Evolutionary conservation across 2,113 vertebrate species (phyloP), one percentile per base, ranked within the genome.

Genomic region (Zingel zingel): DNA sequence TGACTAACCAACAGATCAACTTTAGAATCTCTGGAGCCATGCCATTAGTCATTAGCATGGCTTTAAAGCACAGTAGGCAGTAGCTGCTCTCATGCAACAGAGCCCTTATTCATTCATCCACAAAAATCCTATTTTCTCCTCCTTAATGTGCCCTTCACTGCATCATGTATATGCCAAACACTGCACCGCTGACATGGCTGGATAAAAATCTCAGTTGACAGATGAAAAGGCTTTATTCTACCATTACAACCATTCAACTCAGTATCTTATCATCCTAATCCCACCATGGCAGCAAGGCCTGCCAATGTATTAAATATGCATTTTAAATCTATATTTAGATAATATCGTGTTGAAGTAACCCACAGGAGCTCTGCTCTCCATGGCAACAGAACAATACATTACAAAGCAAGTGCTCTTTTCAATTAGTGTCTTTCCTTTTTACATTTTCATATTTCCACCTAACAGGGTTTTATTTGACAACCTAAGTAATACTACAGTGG

Each of bases 401-500:
- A 74, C 19, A 57, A 73, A 77, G 65, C 3, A 2, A 62, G 51
- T 56, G 43, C 23, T 74, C 12, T 61, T 74, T 78, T 75, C 33
- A 67, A 33, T 83, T 63, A 62, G 43, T 64, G 54, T 68, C 82
- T 79, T 54, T 54, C 54, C 18, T 62, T 81, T 79, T 63, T 27
- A 0, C 30, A 64, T 89, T 82, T 89, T 77, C 79, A 90, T 82
- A 77, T 83, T 82, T 64, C 27, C 51, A 57, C 58, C 56, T 57
- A 23, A 82, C 39, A 57, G 67, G 21, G 54, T 43, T 78, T 68
- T 57, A 12, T 33, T 66, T 47, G 76, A 83, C 83, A 64, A 39
- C 68, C 77, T 84, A n/a, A 87, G 91, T 92, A 91, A 79, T 83
- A 92, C 91, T 74, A 84, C 69, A 83, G 79, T 81, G 75, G 81